A percentile compares a stretch with the other conserved stretches of the same genome.
These are phyloP conservation scores for Syritta pipiens DNA, from an alignment of 2,888 invertebrate genomes.

Conservation along the genomic window DNA sequence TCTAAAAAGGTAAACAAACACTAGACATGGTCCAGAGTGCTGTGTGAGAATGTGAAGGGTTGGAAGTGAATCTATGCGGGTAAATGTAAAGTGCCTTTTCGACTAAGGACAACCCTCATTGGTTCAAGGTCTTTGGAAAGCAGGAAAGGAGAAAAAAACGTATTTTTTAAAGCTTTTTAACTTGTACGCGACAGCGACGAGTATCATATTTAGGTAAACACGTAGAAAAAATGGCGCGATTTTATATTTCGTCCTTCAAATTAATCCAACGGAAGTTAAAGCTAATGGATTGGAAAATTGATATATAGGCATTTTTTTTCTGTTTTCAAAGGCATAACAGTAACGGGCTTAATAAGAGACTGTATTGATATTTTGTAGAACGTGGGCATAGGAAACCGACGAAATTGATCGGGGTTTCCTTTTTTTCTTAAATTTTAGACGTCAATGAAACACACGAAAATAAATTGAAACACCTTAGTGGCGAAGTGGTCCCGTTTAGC, in stretches of 20 bases:
- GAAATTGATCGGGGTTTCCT: not conserved
- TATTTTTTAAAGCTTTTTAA: constrained; percentile 55
- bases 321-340: too few species aligned
- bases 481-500: constrained; percentile 33
- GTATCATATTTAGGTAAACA: constrained; percentile 6
- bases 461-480: constrained; percentile 2
- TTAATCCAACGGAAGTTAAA: not conserved
- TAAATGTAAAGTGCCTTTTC: constrained; percentile 41
- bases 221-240: constrained; percentile 49
- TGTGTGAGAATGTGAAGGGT: constrained; percentile 5
- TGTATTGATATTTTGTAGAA: too few species aligned
- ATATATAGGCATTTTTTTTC: too few species aligned
- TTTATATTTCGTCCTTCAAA: constrained; percentile 8
- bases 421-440: too few species aligned
- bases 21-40: not conserved
- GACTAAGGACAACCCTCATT: constrained; percentile 44
- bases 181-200: too few species aligned
- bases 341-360: too few species aligned
- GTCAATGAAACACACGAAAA: not conserved
- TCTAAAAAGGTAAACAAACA: constrained; percentile 63
- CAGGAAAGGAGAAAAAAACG: too few species aligned
- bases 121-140: constrained; percentile 60
- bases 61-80: constrained; percentile 11
- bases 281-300: not conserved
- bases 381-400: not conserved